Evolutionary conservation across 2,888 invertebrate species (phyloP), one percentile per base, ranked within the genome.

Genomic region (Dinocampus coccinellae): DNA sequence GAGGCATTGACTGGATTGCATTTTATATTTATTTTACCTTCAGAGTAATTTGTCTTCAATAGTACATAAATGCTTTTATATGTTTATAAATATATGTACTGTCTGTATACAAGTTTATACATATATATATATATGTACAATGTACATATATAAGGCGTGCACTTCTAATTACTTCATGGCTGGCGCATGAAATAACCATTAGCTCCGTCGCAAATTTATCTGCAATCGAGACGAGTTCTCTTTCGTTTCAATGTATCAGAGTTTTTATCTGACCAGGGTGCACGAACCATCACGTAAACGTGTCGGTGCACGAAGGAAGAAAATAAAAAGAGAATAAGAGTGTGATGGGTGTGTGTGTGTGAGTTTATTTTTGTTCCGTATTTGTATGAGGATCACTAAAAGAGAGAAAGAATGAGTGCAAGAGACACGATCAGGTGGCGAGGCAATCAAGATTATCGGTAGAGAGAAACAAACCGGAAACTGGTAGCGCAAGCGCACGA

Each of bases 381-480:
- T n/a, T n/a, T 29, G 7, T 4, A 29, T 4, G 29, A 29, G 7
- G 29, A 29, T 4, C 3, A 29, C 3, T 4, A 65, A 42, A 58
- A 47, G 61, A 60, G 62, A 67, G 66, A 47, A 73, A 70, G 73
- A 69, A 58, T 58, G 16, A 66, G 63, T 65, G 72, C 66, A 71
- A 71, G 63, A 26, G n/a, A 34, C 67, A 72, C 76, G 75, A 75
- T 78, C 80, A 88, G 84, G 81, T 81, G 86, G 83, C 83, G 73
- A 73, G 69, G 73, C 77, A 76, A 82, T 83, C 79, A 82, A 81
- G 83, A 85, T 84, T 84, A 85, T 83, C 81, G 81, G 77, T 76
- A 79, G 79, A 47, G 29, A 80, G 81, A 80, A 82, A 78, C 80
- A 80, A 80, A 81, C 80, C 81, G 81, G 81, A 82, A 84, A 82